phyloP scores from a whole-genome alignment of 2,888 invertebrate species.

The Lithophane semibrunnea region DNA sequence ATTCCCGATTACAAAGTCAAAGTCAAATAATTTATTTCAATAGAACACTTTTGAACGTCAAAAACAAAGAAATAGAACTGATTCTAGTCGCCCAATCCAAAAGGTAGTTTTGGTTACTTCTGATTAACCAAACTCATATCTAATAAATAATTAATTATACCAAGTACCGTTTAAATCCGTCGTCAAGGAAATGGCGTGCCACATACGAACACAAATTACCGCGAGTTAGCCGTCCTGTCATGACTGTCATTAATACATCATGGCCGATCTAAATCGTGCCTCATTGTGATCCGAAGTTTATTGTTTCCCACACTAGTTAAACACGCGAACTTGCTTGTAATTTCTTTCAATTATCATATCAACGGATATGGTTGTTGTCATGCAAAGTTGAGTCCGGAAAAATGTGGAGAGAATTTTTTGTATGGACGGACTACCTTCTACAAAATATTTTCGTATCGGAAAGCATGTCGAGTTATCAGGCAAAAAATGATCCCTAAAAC shows the following conservation, averaged over 20 bases:
- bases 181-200: constrained; percentile 45
- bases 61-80: too few relatives aligned
- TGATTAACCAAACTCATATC: constrained; percentile 25
- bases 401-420: neutral
- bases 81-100: too few relatives aligned
- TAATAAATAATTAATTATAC: constrained; percentile 46
- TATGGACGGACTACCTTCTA: too few relatives aligned
- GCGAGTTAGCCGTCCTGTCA: constrained; percentile 25
- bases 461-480: neutral
- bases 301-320: constrained; percentile 56
- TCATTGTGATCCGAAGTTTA: constrained; percentile 48
- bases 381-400: constrained; percentile 4
- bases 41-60: too few relatives aligned
- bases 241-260: constrained; percentile 48
- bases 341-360: constrained; percentile 55
- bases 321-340: constrained; percentile 53
- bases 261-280: constrained; percentile 53
- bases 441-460: neutral
- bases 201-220: constrained; percentile 43
- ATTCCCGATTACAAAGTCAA: neutral
- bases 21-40: too few relatives aligned
- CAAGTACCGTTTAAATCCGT: constrained; percentile 32
- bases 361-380: constrained; percentile 35
- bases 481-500: neutral
- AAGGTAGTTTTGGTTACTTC: neutral